phyloP scores from a whole-genome alignment of 1,140 invertebrate genomes.

The Nylanderia fulva region DNA sequence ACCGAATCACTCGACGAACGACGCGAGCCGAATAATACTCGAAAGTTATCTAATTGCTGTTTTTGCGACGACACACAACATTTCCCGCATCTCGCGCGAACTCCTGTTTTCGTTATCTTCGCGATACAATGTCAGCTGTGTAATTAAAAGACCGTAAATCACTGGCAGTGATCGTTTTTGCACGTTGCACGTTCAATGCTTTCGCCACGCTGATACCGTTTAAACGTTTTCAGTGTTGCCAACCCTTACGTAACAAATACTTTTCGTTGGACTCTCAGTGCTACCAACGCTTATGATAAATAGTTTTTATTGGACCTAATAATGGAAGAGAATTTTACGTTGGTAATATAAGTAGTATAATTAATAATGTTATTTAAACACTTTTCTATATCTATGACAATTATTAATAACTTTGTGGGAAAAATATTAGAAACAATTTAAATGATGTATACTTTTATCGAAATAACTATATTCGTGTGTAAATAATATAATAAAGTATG shows the following conservation, averaged over 20 bases:
- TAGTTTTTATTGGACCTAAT: neutral
- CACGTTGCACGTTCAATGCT: neutral
- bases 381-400: neutral
- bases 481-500: neutral
- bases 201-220: no score
- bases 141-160: constrained; percentile 9
- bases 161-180: constrained; percentile 47
- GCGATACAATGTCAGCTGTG: neutral
- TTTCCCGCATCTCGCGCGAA: neutral
- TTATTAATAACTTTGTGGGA: neutral
- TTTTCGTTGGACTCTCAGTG: neutral
- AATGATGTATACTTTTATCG: neutral
- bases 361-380: neutral
- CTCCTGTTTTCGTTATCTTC: neutral
- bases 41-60: neutral
- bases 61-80: constrained; percentile 3
- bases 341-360: neutral
- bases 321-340: neutral
- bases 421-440: neutral
- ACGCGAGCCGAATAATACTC: neutral
- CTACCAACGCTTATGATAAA: neutral
- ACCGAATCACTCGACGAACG: neutral
- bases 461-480: neutral
- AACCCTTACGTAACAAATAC: neutral
- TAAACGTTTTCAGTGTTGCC: neutral